phyloP scores from a whole-genome alignment of 2,888 invertebrate genomes.

The Meta bourneti region DNA sequence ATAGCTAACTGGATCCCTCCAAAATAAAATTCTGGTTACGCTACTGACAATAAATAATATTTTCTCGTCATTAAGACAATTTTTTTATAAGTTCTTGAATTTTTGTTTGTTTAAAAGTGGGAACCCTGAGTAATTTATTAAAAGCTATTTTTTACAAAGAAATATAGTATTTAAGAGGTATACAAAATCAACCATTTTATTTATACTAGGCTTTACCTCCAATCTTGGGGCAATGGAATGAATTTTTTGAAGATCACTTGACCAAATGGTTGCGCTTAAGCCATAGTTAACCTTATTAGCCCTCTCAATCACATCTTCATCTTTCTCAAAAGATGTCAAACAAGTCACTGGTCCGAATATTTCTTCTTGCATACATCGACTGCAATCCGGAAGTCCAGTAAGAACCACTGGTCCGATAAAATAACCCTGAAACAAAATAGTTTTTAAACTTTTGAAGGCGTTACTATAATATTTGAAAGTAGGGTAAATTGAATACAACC shows the following conservation, averaged over 20 bases:
- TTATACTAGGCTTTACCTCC: constrained; percentile 79
- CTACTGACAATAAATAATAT: no score
- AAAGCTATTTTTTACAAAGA: no score
- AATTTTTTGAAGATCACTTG: constrained; percentile 81
- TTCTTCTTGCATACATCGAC: constrained; percentile 83
- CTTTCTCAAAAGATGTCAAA: constrained; percentile 81
- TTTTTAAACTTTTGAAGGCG: not conserved
- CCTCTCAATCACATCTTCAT: constrained; percentile 81
- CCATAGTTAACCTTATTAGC: constrained; percentile 83
- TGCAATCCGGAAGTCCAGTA: constrained; percentile 81
- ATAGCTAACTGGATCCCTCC: no score
- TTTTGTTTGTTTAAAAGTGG: no score
- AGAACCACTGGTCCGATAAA: constrained; percentile 82
- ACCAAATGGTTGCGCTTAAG: constrained; percentile 83
- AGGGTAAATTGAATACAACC: no score
- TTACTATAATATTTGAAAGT: no score
- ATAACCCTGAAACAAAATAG: constrained; percentile 81
- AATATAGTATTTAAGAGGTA: no score
- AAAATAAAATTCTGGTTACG: no score
- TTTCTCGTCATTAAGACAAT: no score
- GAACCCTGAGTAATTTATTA: no score
- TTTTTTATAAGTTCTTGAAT: no score
- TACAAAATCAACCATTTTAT: no score
- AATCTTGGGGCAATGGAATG: constrained; percentile 82
- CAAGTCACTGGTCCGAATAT: constrained; percentile 84